Percentiles rank a stretch among this genome's conserved stretches.
Conservation (phyloP, 2,888 invertebrate species). For the Nipponacmea schrenckii region DNA sequence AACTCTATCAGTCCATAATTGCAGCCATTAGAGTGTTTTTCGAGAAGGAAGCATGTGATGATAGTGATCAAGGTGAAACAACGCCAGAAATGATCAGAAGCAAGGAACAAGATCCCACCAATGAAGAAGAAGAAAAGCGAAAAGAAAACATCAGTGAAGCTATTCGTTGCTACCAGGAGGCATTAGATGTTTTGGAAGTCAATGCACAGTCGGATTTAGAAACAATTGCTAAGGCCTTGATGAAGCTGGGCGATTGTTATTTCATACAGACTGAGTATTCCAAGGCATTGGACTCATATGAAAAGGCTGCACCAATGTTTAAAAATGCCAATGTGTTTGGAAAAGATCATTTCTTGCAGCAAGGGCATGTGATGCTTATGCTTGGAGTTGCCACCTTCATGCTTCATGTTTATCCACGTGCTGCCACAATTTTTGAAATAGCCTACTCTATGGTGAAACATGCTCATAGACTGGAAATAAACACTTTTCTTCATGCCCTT, state of each 20-base stretch:
- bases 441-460: conserved; percentile 63
- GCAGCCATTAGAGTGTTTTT: conserved; percentile 58
- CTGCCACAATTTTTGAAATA: conserved; percentile 64
- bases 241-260: conserved; percentile 63
- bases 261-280: conserved; percentile 63
- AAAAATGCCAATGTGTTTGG: conserved; percentile 51
- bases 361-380: conserved; percentile 65
- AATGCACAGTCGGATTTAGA: conserved; percentile 50
- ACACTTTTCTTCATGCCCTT: conserved; percentile 59
- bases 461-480: conserved; percentile 45
- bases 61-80: conserved; percentile 29
- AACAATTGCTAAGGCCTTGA: conserved; percentile 55
- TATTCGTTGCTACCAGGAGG: conserved; percentile 59
- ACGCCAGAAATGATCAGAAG: conserved; percentile 32
- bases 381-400: conserved; percentile 64
- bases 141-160: conserved; percentile 57
- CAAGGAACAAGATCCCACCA: conserved; percentile 32
- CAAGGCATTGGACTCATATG: conserved; percentile 60
- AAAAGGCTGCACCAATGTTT: conserved; percentile 60
- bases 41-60: conserved; percentile 56
- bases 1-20: conserved; percentile 59
- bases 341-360: conserved; percentile 53
- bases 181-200: conserved; percentile 55
- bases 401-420: conserved; percentile 62
- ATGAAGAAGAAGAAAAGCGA: conserved; percentile 39